Conservation (phyloP, 2,113 vertebrate genomes). For the Machaerirhynchus nigripectus region DNA sequence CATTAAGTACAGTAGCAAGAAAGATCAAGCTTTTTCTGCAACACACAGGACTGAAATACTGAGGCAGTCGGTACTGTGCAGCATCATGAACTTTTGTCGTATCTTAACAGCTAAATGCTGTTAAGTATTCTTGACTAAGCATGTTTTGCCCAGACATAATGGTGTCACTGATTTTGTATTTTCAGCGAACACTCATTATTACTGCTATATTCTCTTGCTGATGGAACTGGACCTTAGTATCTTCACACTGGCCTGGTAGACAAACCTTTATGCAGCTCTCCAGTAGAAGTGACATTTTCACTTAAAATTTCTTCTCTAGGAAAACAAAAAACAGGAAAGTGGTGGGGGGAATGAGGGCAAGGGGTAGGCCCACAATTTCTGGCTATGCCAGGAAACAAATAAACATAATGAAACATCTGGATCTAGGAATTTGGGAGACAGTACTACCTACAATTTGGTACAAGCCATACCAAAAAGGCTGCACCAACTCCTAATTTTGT, state of each 20-base stretch:
- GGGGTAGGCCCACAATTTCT: not conserved
- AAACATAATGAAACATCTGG: not conserved
- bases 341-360: rapidly evolving
- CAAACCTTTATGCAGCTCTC: not conserved
- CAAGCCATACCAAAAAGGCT: not conserved
- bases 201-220: not conserved
- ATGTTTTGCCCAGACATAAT: not conserved
- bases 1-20: not conserved
- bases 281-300: not conserved
- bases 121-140: not conserved
- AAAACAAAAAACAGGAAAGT: not conserved
- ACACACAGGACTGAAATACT: not conserved
- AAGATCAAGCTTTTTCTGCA: not conserved
- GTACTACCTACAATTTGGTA: rapidly evolving
- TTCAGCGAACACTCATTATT: not conserved
- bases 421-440: not conserved
- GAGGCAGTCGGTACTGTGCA: not conserved
- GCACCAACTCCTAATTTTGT: not conserved
- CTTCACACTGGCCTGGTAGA: not conserved
- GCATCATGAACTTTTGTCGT: not conserved
- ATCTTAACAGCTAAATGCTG: not conserved
- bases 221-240: not conserved
- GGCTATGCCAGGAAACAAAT: not conserved
- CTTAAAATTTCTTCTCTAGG: not conserved
- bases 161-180: not conserved